Percentiles rank a stretch among this genome's conserved stretches.
These are phyloP conservation scores for Paguma larvata DNA, from an alignment of 2,797 vertebrate genomes.

Conservation along the genomic window DNA sequence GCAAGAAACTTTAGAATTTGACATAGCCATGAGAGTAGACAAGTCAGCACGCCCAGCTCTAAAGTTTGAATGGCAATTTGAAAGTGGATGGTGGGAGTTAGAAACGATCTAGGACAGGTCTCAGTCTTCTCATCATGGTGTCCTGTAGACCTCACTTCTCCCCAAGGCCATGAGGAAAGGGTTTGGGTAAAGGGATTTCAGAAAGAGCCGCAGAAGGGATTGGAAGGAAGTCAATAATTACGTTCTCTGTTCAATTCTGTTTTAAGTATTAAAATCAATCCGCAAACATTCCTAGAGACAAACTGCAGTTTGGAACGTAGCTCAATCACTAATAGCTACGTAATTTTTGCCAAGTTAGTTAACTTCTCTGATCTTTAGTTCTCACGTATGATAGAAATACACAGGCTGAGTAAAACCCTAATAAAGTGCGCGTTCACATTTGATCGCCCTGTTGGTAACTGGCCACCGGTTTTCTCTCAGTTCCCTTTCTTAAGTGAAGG, in stretches of 20 bases:
- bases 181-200: background rate
- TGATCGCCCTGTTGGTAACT: background rate
- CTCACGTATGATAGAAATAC: constrained; percentile 39
- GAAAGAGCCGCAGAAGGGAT: background rate
- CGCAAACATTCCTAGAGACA: background rate
- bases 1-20: constrained; percentile 42
- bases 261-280: constrained; percentile 56
- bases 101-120: background rate
- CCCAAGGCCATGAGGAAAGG: background rate
- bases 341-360: constrained; percentile 55
- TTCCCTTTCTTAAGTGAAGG: background rate
- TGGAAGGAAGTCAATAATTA: constrained; percentile 50
- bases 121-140: background rate
- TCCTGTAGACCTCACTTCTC: background rate
- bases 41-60: background rate
- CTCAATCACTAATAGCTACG: background rate
- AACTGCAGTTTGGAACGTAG: background rate
- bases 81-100: background rate
- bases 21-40: background rate
- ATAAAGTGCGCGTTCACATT: constrained; percentile 18
- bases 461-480: background rate
- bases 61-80: background rate
- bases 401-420: background rate
- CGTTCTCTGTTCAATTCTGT: constrained; percentile 10
- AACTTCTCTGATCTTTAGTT: constrained; percentile 49